Evolutionary conservation across 2,888 invertebrate genomes (phyloP), one percentile per base, ranked within the genome.

Genomic region (Xiphydria camelus): DNA sequence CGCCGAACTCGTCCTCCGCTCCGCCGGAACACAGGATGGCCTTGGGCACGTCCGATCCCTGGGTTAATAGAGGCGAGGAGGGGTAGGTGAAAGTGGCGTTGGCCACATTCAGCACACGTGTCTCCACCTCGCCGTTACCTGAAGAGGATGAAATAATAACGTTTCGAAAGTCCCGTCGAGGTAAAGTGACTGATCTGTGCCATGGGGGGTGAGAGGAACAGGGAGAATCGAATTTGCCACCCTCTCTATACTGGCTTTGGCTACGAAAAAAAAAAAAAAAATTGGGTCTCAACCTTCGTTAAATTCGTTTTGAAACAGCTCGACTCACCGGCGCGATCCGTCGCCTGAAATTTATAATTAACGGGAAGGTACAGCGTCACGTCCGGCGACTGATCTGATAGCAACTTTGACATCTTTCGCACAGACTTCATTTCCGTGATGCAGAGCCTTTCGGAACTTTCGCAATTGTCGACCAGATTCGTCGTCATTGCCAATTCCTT

Each of bases 31-130:
- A 87, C 47, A 84, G 67, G 15, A 80, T 68, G 35, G 79, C 76
- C 4, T 77, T 68, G 0, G 80, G 73, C 10, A 88, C 79, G 53
- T 88, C 86, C 0, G 72, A 68, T 0, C 79, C 79, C 67, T 92
- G 91, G 1, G 89, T 88, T 47, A 92, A 78, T 26, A 90, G 78
- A 0, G 92, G 90, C 0, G 88, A 87, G 1, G 87, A 82, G 0
- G 92, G 91, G 63, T 85, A 87, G 21, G 82, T 82, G 70, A 91
- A 87, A 5, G 88, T 85, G 14, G 88, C 82, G 39, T 89, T 87
- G 70, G 90, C 88, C 33, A 82, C 70, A 53, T 79, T 79, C n/a
- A 80, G 75, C 7, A 76, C 50, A 49, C 57, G 62, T 39, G 55
- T 62, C 33, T 61, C 68, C 14, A 82, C 82, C 54, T 80, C 83